These are phyloP conservation scores for Vireo griseus DNA, from an alignment of 2,797 vertebrate species.

Conservation along the genomic window DNA sequence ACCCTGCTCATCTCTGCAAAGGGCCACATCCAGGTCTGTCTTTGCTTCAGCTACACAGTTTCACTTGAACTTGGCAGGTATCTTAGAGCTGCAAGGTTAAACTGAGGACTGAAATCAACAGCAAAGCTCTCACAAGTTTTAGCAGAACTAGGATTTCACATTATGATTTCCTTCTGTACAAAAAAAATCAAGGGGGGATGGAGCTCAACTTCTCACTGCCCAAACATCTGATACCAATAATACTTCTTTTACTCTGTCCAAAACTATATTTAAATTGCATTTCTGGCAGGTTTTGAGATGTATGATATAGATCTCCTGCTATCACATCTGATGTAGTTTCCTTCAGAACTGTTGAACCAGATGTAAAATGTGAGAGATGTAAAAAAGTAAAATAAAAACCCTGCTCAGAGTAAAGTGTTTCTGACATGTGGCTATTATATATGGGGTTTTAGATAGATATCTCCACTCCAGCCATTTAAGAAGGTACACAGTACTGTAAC, in stretches of 20 bases:
- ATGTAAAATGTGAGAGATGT: slow-evolving; percentile 57
- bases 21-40: background rate
- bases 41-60: background rate
- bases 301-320: slow-evolving; percentile 64
- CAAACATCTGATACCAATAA: slow-evolving; percentile 57
- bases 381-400: slow-evolving; percentile 54
- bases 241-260: slow-evolving; percentile 9
- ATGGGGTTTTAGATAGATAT: slow-evolving; percentile 26
- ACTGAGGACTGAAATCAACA: background rate
- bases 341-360: slow-evolving; percentile 62
- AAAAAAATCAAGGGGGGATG: background rate
- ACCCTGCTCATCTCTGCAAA: background rate
- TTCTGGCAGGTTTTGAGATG: slow-evolving; percentile 49
- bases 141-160: slow-evolving; percentile 37
- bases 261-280: slow-evolving; percentile 49
- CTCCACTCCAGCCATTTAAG: slow-evolving; percentile 15
- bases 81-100: background rate
- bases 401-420: slow-evolving; percentile 23
- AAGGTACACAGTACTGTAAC: slow-evolving; percentile 28
- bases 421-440: slow-evolving; percentile 44
- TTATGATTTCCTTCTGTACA: slow-evolving; percentile 30
- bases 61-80: background rate
- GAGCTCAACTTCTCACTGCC: slow-evolving; percentile 36
- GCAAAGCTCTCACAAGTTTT: background rate
- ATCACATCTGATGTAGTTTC: slow-evolving; percentile 66